These are phyloP conservation scores for Tromatobia lineatoria DNA, from an alignment of 2,888 invertebrate genomes.

Conservation along the genomic window DNA sequence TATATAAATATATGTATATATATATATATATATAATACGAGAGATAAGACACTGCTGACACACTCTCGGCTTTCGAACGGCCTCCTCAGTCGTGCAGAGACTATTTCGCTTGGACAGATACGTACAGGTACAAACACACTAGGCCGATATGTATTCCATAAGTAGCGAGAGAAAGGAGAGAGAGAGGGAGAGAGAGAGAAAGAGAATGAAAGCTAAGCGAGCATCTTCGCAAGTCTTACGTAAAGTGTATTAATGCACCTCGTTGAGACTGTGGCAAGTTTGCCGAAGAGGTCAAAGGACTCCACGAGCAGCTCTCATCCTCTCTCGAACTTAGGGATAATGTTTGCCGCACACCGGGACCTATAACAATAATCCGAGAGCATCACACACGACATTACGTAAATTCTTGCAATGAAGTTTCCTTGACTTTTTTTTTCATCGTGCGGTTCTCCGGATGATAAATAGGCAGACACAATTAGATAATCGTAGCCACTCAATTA, in stretches of 20 bases:
- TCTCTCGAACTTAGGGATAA: neutral
- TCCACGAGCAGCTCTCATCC: constrained; percentile 25
- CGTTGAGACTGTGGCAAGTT: constrained; percentile 48
- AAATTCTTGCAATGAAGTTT: constrained; percentile 5
- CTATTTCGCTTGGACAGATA: constrained; percentile 39
- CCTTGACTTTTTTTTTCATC: neutral
- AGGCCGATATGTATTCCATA: neutral
- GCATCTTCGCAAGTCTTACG: constrained; percentile 55
- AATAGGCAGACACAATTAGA: too few relatives aligned
- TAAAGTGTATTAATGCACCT: constrained; percentile 61
- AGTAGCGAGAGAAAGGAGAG: neutral
- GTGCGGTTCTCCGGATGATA: neutral
- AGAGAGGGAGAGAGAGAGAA: neutral
- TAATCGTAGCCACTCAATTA: too few relatives aligned
- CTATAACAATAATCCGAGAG: constrained; percentile 4
- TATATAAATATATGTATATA: neutral
- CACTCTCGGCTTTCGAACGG: constrained; percentile 54
- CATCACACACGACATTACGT: constrained; percentile 19
- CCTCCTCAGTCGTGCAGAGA: constrained; percentile 55
- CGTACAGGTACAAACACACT: constrained; percentile 14
- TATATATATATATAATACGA: constrained; percentile 17
- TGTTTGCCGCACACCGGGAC: neutral
- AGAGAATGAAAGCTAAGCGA: constrained; percentile 33
- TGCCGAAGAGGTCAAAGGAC: constrained; percentile 63
- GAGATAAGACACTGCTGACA: constrained; percentile 63